Evolutionary conservation across 2,113 vertebrate genomes (phyloP), one percentile per base, ranked within the genome.

Genomic region (Mesitornis unicolor): DNA sequence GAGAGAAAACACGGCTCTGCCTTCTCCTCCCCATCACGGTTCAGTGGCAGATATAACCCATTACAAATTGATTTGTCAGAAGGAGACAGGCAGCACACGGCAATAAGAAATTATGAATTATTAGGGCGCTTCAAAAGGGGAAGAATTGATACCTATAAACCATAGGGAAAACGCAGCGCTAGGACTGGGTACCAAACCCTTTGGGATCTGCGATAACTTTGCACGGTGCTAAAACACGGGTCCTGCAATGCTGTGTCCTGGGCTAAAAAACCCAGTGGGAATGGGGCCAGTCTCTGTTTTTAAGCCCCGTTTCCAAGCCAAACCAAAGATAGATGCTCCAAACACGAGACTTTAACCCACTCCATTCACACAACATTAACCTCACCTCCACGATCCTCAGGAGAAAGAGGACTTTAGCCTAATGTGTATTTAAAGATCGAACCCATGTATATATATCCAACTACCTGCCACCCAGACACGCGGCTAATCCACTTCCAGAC

Each of bases 341-440:
- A n/a, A 8, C 1, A 9, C 0, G 9, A 10, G 43, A 65, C 43
- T 0, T 78, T 40, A 89, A 33, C 71, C 31, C 65, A 0, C 43
- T 64, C 29, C 31, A 4, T 22, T 36, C 84, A 29, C 86, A 50
- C 67, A 16, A 7, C 86, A 40, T 76, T 33, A 89, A 79, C 87
- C 50, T 59, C 86, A 89, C 56, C 24, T 15, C 89, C 3, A 1
- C 73, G 63, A 19, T 42, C 45, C 76, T 69, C 1, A 13, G 17
- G 54, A 18, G 15, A 45, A 43, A 4, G 25, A 1, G 13, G 53
- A 40, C 54, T 80, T 95, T 35, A 83, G 70, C 61, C 69, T 80
- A 81, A 94, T 82, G 67, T 92, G 91, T 96, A 82, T 93, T 96
- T 93, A 96, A 95, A 95, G 91, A 95, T 51, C 14, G 81, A 64